These are phyloP conservation scores for Oreochromis spilurus DNA, from an alignment of 2,113 vertebrate genomes.

Conservation along the genomic window DNA sequence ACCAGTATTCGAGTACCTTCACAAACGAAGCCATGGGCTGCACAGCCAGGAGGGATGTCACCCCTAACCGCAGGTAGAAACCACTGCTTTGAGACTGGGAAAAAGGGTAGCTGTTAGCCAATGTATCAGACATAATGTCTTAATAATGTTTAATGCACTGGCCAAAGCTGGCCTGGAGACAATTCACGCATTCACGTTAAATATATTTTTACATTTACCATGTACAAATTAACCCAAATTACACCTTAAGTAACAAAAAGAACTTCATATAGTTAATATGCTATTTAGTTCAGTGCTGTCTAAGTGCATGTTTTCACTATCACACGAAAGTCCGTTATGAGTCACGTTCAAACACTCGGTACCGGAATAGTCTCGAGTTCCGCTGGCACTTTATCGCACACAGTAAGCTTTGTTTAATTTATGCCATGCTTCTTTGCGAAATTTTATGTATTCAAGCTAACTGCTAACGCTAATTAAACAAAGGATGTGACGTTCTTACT, in stretches of 20 bases:
- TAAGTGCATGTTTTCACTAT: not conserved
- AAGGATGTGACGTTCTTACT: not conserved
- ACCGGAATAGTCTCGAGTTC: not conserved
- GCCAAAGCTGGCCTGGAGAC: not conserved
- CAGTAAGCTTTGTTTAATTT: not conserved
- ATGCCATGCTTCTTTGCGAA: not conserved
- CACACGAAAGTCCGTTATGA: not conserved
- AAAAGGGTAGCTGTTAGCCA: not conserved
- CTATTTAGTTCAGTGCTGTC: not conserved
- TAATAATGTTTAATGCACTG: not conserved
- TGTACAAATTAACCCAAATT: not conserved
- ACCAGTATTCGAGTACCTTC: slow-evolving; percentile 92
- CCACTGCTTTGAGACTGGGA: slow-evolving; percentile 91
- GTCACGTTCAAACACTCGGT: not conserved
- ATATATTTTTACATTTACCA: not conserved
- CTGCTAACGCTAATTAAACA: not conserved
- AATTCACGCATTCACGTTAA: not conserved
- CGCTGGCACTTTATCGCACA: not conserved
- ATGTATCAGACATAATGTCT: not conserved
- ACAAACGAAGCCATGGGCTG: slow-evolving; percentile 93
- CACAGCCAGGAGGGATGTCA: slow-evolving; percentile 96
- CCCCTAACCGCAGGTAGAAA: slow-evolving; percentile 96
- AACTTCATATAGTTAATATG: not conserved
- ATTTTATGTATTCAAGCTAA: not conserved
- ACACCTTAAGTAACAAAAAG: not conserved